Percentiles rank a stretch among this genome's conserved stretches.
Evolutionary conservation across 2,888 invertebrate genomes (phyloP).

Genomic region (Yponomeuta cagnagella): DNA sequence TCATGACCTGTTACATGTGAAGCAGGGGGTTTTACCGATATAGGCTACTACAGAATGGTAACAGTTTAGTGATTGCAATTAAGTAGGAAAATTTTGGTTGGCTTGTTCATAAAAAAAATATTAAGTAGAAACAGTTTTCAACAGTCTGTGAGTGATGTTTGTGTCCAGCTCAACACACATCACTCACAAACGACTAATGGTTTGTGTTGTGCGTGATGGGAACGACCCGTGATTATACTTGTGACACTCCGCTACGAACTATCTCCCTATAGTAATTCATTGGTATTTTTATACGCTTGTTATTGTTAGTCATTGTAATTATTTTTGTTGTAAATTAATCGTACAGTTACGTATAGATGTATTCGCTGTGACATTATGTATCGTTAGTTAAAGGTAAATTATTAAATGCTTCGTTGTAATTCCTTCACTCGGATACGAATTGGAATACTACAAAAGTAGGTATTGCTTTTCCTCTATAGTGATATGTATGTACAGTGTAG

Average conservation of each 20-base stretch:
- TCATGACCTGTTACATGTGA: too few relatives aligned
- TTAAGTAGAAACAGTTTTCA: not conserved
- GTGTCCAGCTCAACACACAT: slow-evolving; percentile 48
- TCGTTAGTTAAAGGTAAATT: not conserved
- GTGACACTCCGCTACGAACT: not conserved
- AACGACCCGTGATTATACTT: not conserved
- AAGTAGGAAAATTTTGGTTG: too few relatives aligned
- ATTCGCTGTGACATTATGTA: not conserved
- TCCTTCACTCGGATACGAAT: not conserved
- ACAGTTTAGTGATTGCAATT: too few relatives aligned
- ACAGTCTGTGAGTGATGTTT: slow-evolving; percentile 26
- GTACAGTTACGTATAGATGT: not conserved
- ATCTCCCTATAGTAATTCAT: slow-evolving; percentile 4
- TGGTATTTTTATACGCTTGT: slow-evolving; percentile 48
- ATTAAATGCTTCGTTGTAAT: not conserved
- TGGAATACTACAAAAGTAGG: not conserved
- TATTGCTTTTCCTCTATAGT: slow-evolving; percentile 3
- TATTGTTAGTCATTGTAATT: slow-evolving; percentile 25
- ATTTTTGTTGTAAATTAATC: slow-evolving; percentile 8
- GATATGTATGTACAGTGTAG: slow-evolving; percentile 29
- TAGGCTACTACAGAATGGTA: too few relatives aligned
- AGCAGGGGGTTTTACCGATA: too few relatives aligned
- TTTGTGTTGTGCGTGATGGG: not conserved
- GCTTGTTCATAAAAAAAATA: too few relatives aligned
- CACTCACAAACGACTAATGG: slow-evolving; percentile 1